These are phyloP conservation scores for Xiphias gladius DNA, from an alignment of 2,113 vertebrate species.

Conservation along the genomic window DNA sequence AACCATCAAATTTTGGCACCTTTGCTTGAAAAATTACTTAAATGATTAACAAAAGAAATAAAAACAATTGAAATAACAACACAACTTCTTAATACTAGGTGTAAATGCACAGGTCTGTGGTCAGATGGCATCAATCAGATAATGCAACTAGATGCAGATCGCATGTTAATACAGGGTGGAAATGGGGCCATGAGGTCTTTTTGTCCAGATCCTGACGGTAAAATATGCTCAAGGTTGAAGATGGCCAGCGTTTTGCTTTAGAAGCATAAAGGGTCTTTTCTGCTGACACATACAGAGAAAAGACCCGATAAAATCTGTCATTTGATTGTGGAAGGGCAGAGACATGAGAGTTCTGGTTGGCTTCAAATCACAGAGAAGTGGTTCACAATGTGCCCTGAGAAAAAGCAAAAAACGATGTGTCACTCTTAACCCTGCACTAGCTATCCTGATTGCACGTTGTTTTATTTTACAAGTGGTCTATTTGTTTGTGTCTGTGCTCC, in stretches of 20 bases:
- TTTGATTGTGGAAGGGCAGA: background rate
- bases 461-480: constrained; percentile 26
- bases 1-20: background rate
- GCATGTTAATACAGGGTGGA: background rate
- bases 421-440: background rate
- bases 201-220: background rate
- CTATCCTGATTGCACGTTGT: background rate
- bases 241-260: background rate
- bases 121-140: background rate
- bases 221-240: background rate
- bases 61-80: background rate
- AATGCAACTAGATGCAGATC: background rate
- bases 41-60: background rate
- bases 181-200: background rate
- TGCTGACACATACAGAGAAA: background rate
- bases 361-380: constrained; percentile 58
- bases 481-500: constrained; percentile 20
- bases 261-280: background rate
- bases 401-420: constrained; percentile 28
- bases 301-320: background rate
- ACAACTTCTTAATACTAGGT: background rate
- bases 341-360: background rate
- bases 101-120: background rate
- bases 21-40: background rate
- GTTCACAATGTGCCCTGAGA: constrained; percentile 80